Evolutionary conservation across 1,140 invertebrate genomes (phyloP), one percentile per base, ranked within the genome.

Genomic region (Copidosoma floridanum): DNA sequence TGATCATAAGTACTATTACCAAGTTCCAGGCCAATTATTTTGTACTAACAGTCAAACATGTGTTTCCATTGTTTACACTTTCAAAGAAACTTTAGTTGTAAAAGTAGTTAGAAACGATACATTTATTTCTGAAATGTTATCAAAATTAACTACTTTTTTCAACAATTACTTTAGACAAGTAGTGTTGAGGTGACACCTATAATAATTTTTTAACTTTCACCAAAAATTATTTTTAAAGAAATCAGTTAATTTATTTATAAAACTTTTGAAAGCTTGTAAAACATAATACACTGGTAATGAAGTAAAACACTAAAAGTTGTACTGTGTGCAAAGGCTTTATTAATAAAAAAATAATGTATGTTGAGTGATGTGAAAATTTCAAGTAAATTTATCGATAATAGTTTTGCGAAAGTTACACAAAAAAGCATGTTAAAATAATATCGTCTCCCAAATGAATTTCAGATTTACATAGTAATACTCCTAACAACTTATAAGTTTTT

Each of bases 401-500:
- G 7, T 27, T 40, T 47, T 64, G 37, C 32, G 50, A 47, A 57
- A 64, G 35, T 56, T 56, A 27, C 53, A 57, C 2, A 61, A 50
- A 57, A 41, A 57, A 60, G 18, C 53, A 62, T 20, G 54, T 23
- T 26, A 24, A 55, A n/a, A 66, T 58, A 41, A 65, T 62, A 43
- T 68, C 55, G 20, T 66, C 47, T 38, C 18, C 29, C 32, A 57
- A 48, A 1, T 48, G 6, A n/a, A 57, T 27, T 12, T 65, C 41
- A 11, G 37, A 21, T 23, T 35, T 29, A 10, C 48, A 38, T 6
- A 73, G 26, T 26, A 23, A 63, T 41, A 43, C 61, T 38, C 24
- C 50, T 26, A 66, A 57, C 40, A 74, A 67, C 59, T 68, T 63
- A 48, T 64, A 75, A 14, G 61, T 65, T 69, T 71, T 74, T 11